Evolutionary conservation across 2,797 vertebrate genomes (phyloP).

Genomic region (Fistularia commersonii): DNA sequence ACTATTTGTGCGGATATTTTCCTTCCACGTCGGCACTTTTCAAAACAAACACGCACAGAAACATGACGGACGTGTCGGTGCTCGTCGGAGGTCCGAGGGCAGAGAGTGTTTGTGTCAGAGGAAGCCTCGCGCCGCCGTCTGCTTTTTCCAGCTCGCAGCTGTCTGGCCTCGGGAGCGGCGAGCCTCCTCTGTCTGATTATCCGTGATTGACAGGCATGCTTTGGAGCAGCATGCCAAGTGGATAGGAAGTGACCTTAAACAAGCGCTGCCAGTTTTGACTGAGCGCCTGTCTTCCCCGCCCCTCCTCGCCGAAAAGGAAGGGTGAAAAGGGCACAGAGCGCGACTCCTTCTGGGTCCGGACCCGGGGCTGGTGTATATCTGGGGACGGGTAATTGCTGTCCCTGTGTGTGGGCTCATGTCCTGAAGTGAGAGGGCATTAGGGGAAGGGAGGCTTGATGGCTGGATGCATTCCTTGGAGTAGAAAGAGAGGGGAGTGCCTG

Average conservation of each 20-base stretch:
- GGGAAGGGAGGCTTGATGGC: slow-evolving; percentile 25
- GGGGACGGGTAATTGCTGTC: slow-evolving; percentile 61
- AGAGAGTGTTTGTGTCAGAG: slow-evolving; percentile 18
- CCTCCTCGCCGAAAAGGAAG: slow-evolving; percentile 27
- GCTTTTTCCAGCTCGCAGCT: slow-evolving; percentile 51
- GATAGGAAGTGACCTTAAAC: slow-evolving; percentile 79
- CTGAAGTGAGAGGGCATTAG: slow-evolving; percentile 35
- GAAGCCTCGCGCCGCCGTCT: slow-evolving; percentile 25
- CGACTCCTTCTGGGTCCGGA: slow-evolving; percentile 51
- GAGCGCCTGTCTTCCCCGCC: slow-evolving; percentile 53
- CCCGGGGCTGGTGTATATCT: slow-evolving; percentile 44
- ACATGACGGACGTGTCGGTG: no score
- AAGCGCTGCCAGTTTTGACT: slow-evolving; percentile 63
- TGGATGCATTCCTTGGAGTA: slow-evolving; percentile 49
- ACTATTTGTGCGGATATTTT: no score
- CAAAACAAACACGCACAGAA: no score
- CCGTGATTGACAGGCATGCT: slow-evolving; percentile 71
- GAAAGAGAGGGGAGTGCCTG: slow-evolving; percentile 45
- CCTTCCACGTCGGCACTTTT: slow-evolving; percentile 1
- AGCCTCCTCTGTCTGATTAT: slow-evolving; percentile 55
- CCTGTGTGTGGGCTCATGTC: slow-evolving; percentile 65
- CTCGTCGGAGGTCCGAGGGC: slow-evolving; percentile 9
- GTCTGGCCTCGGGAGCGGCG: slow-evolving; percentile 45
- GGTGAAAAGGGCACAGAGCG: slow-evolving; percentile 46
- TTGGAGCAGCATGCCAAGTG: slow-evolving; percentile 51